Evolutionary conservation across 2,888 invertebrate species (phyloP).

Genomic region (Andrena camellia): DNA sequence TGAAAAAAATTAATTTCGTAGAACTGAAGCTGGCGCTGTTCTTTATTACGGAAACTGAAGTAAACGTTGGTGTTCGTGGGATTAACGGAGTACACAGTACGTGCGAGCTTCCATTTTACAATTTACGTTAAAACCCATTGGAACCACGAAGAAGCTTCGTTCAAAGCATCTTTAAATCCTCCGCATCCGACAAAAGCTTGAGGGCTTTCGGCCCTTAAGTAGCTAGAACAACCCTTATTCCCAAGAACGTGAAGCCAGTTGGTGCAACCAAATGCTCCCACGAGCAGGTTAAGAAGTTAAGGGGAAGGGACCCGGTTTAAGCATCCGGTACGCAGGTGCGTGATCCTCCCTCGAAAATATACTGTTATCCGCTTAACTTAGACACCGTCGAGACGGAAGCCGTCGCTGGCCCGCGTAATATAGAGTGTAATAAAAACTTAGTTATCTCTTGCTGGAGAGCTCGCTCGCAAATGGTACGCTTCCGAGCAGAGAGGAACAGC

Average conservation of each 20-base stretch:
- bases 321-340: constrained; percentile 73
- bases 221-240: not conserved
- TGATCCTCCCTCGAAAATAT: constrained; percentile 79
- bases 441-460: constrained; percentile 68
- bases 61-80: not conserved
- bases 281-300: constrained; percentile 42
- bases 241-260: not conserved
- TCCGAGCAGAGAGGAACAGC: constrained; percentile 5
- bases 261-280: not conserved
- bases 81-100: not conserved
- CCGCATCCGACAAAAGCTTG: not conserved
- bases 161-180: not conserved
- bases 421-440: constrained; percentile 84
- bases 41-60: no score
- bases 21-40: not conserved
- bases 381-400: constrained; percentile 83
- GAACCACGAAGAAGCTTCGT: no score
- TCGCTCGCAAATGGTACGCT: not conserved
- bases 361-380: constrained; percentile 83
- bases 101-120: not conserved
- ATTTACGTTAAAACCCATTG: not conserved
- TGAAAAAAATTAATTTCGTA: no score
- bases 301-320: constrained; percentile 38
- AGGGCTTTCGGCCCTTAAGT: not conserved
- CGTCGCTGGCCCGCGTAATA: constrained; percentile 79